Conservation (phyloP, 2,113 vertebrate genomes). For the Apistogramma diplotaenia region DNA sequence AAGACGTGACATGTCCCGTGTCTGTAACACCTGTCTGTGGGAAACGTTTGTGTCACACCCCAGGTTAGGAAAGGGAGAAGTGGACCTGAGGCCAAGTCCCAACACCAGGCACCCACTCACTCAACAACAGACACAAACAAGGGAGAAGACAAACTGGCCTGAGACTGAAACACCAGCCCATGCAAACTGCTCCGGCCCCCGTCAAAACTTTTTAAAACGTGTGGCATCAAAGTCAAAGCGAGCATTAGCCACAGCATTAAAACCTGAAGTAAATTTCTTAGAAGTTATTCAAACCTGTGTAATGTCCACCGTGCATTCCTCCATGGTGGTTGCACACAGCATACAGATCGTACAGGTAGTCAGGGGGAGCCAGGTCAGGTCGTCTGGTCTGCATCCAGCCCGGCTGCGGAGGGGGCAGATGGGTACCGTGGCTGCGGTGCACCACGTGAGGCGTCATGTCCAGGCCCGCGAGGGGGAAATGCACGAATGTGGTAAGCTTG, state of each 20-base stretch:
- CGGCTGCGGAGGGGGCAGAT: slow-evolving; percentile 29
- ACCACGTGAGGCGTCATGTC: slow-evolving; percentile 94
- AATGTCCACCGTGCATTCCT: slow-evolving; percentile 94
- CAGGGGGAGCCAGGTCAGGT: slow-evolving; percentile 60
- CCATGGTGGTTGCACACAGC: slow-evolving; percentile 98
- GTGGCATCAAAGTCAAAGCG: not conserved
- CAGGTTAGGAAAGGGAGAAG: too few species aligned
- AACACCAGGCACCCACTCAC: too few species aligned
- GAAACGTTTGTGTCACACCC: too few species aligned
- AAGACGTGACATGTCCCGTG: too few species aligned
- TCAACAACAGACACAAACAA: too few species aligned
- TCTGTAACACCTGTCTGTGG: too few species aligned
- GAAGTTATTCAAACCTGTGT: slow-evolving; percentile 84
- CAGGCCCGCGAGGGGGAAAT: slow-evolving; percentile 86
- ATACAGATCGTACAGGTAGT: slow-evolving; percentile 91
- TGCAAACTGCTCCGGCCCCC: not conserved
- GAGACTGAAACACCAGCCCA: too few species aligned
- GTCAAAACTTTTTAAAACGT: not conserved
- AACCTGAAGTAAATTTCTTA: not conserved
- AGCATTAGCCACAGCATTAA: not conserved
- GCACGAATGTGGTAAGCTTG: slow-evolving; percentile 93
- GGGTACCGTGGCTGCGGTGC: slow-evolving; percentile 70
- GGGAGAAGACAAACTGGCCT: too few species aligned
- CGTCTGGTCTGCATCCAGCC: slow-evolving; percentile 70
- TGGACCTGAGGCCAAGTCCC: too few species aligned